phyloP scores from a whole-genome alignment of 2,888 invertebrate species.

The Agrochola lota region DNA sequence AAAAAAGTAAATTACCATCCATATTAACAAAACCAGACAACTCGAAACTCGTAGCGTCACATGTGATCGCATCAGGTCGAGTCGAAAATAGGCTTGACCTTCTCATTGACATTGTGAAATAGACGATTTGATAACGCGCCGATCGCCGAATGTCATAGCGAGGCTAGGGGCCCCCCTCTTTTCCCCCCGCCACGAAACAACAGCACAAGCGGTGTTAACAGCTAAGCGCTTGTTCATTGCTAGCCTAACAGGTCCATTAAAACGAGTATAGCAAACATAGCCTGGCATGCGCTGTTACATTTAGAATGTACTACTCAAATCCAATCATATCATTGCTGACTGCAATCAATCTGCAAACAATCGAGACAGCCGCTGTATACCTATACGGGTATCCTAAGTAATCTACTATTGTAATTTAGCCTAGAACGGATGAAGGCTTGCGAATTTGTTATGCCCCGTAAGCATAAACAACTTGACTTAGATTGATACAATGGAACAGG shows the following conservation, averaged over 20 bases:
- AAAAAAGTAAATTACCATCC: slow-evolving; percentile 55
- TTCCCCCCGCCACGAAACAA: slow-evolving; percentile 77
- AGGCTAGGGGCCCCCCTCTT: slow-evolving; percentile 86
- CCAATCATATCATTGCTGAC: slow-evolving; percentile 51
- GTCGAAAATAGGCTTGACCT: slow-evolving; percentile 89
- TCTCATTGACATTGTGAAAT: slow-evolving; percentile 91
- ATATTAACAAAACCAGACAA: slow-evolving; percentile 37
- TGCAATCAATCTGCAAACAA: slow-evolving; percentile 79
- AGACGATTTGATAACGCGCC: slow-evolving; percentile 88
- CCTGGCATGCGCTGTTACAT: slow-evolving; percentile 59
- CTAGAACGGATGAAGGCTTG: slow-evolving; percentile 61
- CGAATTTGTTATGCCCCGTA: slow-evolving; percentile 62
- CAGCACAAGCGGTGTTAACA: slow-evolving; percentile 72
- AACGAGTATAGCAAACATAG: slow-evolving; percentile 61
- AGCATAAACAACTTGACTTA: slow-evolving; percentile 56
- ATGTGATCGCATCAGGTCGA: slow-evolving; percentile 80
- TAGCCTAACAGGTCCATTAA: slow-evolving; percentile 67
- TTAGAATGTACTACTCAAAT: slow-evolving; percentile 34
- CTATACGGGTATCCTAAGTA: slow-evolving; percentile 52
- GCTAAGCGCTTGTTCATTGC: slow-evolving; percentile 79
- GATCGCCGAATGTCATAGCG: slow-evolving; percentile 89
- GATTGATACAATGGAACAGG: slow-evolving; percentile 59
- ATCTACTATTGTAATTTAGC: slow-evolving; percentile 68
- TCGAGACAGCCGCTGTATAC: slow-evolving; percentile 71
- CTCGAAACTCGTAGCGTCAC: slow-evolving; percentile 69